Conservation (phyloP, 2,888 invertebrate genomes). For the Cataglyphis cursor region DNA sequence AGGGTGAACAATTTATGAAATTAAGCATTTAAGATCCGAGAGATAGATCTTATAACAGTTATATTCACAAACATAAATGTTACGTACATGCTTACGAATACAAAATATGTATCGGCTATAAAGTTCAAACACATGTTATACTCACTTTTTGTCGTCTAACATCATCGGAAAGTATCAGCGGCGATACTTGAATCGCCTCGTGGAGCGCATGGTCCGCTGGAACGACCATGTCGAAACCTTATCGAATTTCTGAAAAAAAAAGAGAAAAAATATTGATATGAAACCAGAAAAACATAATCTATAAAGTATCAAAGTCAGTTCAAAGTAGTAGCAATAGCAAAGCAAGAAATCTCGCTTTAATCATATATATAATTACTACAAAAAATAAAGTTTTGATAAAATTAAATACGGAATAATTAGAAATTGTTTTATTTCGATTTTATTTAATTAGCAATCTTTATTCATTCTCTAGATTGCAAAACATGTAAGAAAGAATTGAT, state of each 20-base stretch:
- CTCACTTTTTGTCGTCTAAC: constrained; percentile 82
- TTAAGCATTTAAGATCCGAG: background rate
- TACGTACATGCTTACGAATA: background rate
- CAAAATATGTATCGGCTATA: background rate
- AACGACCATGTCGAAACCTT: constrained; percentile 76
- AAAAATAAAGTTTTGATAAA: background rate
- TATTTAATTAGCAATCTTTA: background rate
- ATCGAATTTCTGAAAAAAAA: constrained; percentile 66
- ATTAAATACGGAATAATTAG: background rate
- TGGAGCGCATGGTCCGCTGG: constrained; percentile 82
- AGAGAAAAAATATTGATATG: background rate
- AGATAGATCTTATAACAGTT: background rate
- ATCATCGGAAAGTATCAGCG: constrained; percentile 81
- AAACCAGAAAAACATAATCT: background rate
- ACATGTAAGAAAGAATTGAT: background rate
- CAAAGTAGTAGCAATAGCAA: background rate
- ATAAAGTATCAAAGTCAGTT: background rate
- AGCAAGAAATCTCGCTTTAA: background rate
- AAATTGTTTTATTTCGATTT: background rate
- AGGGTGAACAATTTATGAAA: constrained; percentile 31
- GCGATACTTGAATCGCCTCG: constrained; percentile 83
- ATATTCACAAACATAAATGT: background rate
- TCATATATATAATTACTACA: background rate
- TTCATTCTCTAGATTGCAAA: background rate
- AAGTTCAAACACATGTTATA: constrained; percentile 20